A percentile compares a stretch with the other conserved stretches of the same genome.
phyloP scores from a whole-genome alignment of 2,113 vertebrate species.

The Polypterus senegalus region DNA sequence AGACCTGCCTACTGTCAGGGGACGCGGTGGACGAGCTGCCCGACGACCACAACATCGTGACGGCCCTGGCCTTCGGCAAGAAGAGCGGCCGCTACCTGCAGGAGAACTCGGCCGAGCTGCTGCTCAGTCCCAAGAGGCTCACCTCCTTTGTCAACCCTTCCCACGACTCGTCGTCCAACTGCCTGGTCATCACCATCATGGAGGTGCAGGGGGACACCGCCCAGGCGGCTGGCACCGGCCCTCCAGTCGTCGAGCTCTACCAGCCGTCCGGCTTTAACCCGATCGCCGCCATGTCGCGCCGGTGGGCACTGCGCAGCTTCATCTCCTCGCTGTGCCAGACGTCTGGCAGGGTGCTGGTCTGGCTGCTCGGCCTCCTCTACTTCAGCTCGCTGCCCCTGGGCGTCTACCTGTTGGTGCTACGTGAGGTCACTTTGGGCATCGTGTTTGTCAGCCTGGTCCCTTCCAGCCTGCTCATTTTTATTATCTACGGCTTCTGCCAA shows the following conservation, averaged over 20 bases:
- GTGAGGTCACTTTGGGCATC: slow-evolving; percentile 74
- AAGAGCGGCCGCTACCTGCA: slow-evolving; percentile 59
- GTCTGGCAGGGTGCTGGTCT: slow-evolving; percentile 69
- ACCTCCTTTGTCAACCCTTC: slow-evolving; percentile 66
- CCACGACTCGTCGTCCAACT: slow-evolving; percentile 53
- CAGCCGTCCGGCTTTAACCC: slow-evolving; percentile 74
- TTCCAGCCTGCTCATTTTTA: slow-evolving; percentile 75
- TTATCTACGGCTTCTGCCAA: slow-evolving; percentile 84
- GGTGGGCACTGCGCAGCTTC: slow-evolving; percentile 84
- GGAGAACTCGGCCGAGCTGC: slow-evolving; percentile 62
- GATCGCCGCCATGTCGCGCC: slow-evolving; percentile 62
- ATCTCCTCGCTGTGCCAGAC: slow-evolving; percentile 74
- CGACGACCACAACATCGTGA: slow-evolving; percentile 74
- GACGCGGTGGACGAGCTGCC: slow-evolving; percentile 68
- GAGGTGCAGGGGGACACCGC: slow-evolving; percentile 60
- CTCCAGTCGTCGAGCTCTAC: slow-evolving; percentile 49
- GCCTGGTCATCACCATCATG: slow-evolving; percentile 88
- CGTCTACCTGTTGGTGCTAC: slow-evolving; percentile 85
- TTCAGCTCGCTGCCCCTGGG: slow-evolving; percentile 88
- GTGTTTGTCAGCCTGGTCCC: slow-evolving; percentile 89
- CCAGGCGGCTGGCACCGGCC: slow-evolving; percentile 43
- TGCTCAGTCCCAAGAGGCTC: slow-evolving; percentile 69
- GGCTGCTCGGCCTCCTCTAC: slow-evolving; percentile 80
- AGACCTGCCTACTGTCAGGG: slow-evolving; percentile 56
- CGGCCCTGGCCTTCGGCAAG: slow-evolving; percentile 58